These are phyloP conservation scores for Tinamus guttatus DNA, from an alignment of 2,113 vertebrate genomes.

Conservation along the genomic window DNA sequence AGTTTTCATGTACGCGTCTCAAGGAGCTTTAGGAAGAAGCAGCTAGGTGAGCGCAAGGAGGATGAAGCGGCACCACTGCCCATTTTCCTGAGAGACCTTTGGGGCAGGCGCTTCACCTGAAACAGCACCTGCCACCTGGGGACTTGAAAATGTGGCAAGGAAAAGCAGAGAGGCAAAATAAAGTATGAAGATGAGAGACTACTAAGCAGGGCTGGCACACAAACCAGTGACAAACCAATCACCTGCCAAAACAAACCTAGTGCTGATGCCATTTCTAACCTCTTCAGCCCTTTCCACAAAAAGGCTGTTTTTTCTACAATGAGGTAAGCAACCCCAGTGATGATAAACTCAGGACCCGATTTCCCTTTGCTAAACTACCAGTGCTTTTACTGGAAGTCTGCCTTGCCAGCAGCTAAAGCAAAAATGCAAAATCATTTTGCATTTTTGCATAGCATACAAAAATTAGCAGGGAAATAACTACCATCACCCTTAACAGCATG, in stretches of 20 bases:
- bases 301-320: neutral
- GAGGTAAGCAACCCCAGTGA: neutral
- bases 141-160: neutral
- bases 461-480: neutral
- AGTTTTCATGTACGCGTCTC: neutral
- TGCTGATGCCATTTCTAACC: neutral
- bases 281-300: neutral
- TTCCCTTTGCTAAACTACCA: slow-evolving; percentile 9
- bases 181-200: neutral
- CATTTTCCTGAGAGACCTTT: neutral
- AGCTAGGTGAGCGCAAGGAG: neutral
- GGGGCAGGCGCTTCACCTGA: neutral
- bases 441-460: neutral
- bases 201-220: neutral
- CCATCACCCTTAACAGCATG: neutral
- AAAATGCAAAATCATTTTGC: slow-evolving; percentile 17
- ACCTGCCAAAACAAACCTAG: neutral
- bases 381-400: slow-evolving; percentile 8
- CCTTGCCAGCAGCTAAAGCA: neutral
- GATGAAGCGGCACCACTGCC: neutral
- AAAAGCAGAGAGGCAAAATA: neutral
- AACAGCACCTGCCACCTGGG: neutral
- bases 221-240: neutral
- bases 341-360: neutral
- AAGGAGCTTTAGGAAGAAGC: neutral